Evolutionary conservation across 2,113 vertebrate genomes (phyloP), one percentile per base, ranked within the genome.

Genomic region (Phycodurus eques): DNA sequence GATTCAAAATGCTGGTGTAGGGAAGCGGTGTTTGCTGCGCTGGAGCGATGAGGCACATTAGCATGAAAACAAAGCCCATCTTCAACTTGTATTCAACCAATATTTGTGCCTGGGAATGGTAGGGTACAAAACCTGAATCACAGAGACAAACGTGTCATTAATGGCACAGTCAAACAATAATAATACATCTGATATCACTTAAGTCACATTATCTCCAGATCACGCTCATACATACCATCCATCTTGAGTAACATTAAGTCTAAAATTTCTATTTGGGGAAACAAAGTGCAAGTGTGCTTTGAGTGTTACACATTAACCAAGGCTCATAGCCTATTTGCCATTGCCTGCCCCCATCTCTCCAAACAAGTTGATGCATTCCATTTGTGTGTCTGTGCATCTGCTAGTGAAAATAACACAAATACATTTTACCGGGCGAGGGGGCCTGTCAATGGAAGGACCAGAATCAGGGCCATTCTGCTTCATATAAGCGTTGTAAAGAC

Each of bases 201-300:
- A 35, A 31, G 39, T 61, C 3, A 33, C 13, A 13, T 6, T 19
- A 22, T 31, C 39, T 42, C 31, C 14, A 67, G 35, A 69, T 31
- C 39, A 13, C 69, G 65, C 44, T 67, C 78, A 79, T 72, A 88
- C 92, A 33, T 75, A 90, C 91, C 89, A 68, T 80, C 82, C 84
- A 67, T 71, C 79, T 77, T 61, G 66, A 56, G 57, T 62, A 75
- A 75, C 65, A 74, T 63, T 70, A 70, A 39, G 59, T 80, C 72
- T 43, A 67, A 39, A 44, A 75, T 76, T 78, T 80, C 59, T 93
- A 88, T 94, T 90, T 78, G 90, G 84, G 54, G 89, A 92, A 73
- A 78, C 93, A 94, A 94, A 93, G 93, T 94, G 74, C 92, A 93
- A 91, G 88, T 91, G 80, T 91, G 80, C 82, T 77, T 80, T 84